phyloP scores from a whole-genome alignment of 2,888 invertebrate genomes.

The Microdon myrmicae region DNA sequence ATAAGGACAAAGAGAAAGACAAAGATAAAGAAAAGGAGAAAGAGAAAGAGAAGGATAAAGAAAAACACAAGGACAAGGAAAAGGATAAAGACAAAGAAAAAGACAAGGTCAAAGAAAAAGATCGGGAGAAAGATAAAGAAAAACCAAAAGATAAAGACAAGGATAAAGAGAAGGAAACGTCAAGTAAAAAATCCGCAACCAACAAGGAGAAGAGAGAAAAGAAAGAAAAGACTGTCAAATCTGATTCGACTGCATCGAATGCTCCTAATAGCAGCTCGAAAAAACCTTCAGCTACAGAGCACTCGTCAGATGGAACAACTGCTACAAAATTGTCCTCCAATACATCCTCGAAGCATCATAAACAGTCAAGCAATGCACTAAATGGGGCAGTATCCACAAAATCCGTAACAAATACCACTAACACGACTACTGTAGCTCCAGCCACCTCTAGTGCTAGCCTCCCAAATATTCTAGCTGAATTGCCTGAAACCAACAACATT shows the following conservation, averaged over 20 bases:
- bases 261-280: slow-evolving; percentile 32
- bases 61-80: slow-evolving; percentile 32
- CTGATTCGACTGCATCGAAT: slow-evolving; percentile 31
- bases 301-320: slow-evolving; percentile 50
- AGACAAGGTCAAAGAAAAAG: slow-evolving; percentile 30
- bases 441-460: slow-evolving; percentile 54
- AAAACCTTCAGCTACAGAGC: slow-evolving; percentile 10
- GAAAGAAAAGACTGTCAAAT: slow-evolving; percentile 49
- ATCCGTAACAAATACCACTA: slow-evolving; percentile 31
- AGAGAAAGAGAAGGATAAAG: slow-evolving; percentile 56
- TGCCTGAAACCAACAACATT: slow-evolving; percentile 61
- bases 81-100: slow-evolving; percentile 49
- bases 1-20: slow-evolving; percentile 64
- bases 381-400: slow-evolving; percentile 27
- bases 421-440: slow-evolving; percentile 13
- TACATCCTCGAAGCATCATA: slow-evolving; percentile 54
- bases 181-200: slow-evolving; percentile 31
- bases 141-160: slow-evolving; percentile 1
- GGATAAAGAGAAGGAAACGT: slow-evolving; percentile 3
- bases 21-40: slow-evolving; percentile 58
- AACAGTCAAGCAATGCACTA: slow-evolving; percentile 59
- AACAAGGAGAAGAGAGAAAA: slow-evolving; percentile 51
- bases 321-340: slow-evolving; percentile 20
- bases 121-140: slow-evolving; percentile 35
- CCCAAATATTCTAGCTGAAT: slow-evolving; percentile 50